Evolutionary conservation across 2,888 invertebrate genomes (phyloP).

Genomic region (Leptinotarsa haldemani): DNA sequence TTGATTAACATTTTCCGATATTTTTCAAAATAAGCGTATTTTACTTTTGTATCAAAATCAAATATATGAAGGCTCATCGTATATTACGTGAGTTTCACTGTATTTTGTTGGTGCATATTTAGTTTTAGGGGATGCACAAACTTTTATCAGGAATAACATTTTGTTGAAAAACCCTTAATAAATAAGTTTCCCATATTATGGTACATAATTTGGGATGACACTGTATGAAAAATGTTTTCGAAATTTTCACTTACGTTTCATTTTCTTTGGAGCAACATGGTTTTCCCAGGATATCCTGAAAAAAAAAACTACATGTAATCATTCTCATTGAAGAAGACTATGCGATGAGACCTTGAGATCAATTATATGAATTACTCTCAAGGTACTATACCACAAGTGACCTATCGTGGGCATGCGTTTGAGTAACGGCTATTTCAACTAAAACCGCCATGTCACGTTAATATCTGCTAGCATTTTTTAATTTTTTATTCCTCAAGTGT

Average conservation of each 20-base stretch:
- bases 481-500: background rate
- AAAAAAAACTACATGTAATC: background rate
- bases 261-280: slow-evolving; percentile 10
- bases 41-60: no score
- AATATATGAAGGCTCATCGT: no score
- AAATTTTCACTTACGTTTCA: background rate
- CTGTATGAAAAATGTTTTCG: no score
- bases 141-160: no score
- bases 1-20: no score
- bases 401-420: slow-evolving; percentile 1
- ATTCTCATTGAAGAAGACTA: background rate
- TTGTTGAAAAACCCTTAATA: no score
- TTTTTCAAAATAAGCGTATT: no score
- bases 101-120: no score
- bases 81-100: no score
- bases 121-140: no score
- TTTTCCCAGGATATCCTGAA: slow-evolving; percentile 3
- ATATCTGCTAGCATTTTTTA: background rate
- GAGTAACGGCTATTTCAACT: slow-evolving; percentile 9
- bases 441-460: slow-evolving; percentile 2
- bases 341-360: slow-evolving; percentile 3
- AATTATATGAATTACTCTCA: background rate
- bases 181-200: no score
- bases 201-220: no score
- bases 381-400: background rate